Conservation (phyloP, 2,888 invertebrate species). For the Cryptophagus acutangulus region DNA sequence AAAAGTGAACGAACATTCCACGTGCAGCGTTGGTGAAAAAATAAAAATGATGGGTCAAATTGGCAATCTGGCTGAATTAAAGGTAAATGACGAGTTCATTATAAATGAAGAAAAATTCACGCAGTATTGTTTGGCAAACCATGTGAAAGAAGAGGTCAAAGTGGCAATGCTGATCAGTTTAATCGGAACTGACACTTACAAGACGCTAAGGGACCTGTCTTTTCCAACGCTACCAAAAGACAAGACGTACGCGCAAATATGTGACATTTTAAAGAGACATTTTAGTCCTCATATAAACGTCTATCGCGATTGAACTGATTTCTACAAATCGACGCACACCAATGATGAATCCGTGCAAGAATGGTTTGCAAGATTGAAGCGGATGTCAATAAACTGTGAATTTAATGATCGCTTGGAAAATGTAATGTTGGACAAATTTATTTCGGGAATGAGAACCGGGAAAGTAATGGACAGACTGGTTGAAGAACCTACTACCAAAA, state of each 20-base stretch:
- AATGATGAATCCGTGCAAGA: conserved; percentile 16
- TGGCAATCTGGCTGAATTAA: too few relatives aligned
- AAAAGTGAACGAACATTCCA: too few relatives aligned
- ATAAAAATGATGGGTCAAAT: too few relatives aligned
- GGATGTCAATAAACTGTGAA: conserved; percentile 23
- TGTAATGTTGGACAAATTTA: conserved; percentile 18
- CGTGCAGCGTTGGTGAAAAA: too few relatives aligned
- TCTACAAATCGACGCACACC: conserved; percentile 22
- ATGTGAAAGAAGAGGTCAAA: neutral
- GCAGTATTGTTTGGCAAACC: too few relatives aligned
- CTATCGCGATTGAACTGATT: conserved; percentile 20
- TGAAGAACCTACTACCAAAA: too few relatives aligned
- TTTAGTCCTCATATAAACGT: too few relatives aligned
- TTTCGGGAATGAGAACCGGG: conserved; percentile 13
- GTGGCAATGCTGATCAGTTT: conserved; percentile 20
- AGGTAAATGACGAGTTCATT: too few relatives aligned
- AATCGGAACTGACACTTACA: conserved; percentile 18
- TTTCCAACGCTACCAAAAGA: conserved; percentile 22
- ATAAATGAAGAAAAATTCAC: too few relatives aligned
- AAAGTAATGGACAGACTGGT: conserved; percentile 18
- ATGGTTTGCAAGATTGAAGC: conserved; percentile 24
- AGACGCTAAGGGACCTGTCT: conserved; percentile 25
- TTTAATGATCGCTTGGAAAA: conserved; percentile 16
- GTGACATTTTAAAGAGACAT: too few relatives aligned
- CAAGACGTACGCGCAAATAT: conserved; percentile 21